A percentile compares a stretch with the other conserved stretches of the same genome.
These are phyloP conservation scores for Psittacus erithacus DNA, from an alignment of 2,113 vertebrate genomes.

Conservation along the genomic window DNA sequence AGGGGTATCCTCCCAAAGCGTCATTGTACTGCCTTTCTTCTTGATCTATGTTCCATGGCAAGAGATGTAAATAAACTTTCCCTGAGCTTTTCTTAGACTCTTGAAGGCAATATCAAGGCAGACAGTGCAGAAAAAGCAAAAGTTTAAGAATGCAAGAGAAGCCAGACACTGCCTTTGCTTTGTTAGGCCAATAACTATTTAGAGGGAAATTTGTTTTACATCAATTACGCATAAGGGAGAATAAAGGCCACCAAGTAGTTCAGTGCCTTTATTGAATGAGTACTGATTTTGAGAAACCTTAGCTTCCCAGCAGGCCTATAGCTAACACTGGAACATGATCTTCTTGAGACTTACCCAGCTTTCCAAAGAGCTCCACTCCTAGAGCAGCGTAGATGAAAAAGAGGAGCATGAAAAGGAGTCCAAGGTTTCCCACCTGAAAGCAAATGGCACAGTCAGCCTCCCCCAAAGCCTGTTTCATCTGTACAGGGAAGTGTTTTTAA, in stretches of 20 bases:
- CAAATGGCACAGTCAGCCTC: not conserved
- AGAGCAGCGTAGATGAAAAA: constrained; percentile 99
- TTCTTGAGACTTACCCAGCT: constrained; percentile 85
- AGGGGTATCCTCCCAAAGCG: not conserved
- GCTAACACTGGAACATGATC: not conserved
- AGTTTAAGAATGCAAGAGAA: not conserved
- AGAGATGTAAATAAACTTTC: not conserved
- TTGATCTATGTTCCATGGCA: not conserved
- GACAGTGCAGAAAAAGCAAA: not conserved
- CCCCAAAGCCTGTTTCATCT: not conserved
- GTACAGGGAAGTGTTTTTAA: not conserved
- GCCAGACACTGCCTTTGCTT: not conserved
- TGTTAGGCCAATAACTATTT: not conserved
- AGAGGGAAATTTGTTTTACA: not conserved
- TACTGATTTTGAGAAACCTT: not conserved
- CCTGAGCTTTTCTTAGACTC: not conserved
- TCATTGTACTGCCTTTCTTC: not conserved
- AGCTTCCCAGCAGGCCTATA: not conserved
- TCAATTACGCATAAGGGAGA: not conserved
- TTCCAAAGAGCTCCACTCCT: constrained; percentile 97
- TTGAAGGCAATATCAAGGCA: not conserved
- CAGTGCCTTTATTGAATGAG: not conserved
- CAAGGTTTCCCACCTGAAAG: constrained; percentile 95
- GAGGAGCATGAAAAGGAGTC: constrained; percentile 97
- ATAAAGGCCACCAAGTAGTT: constrained; percentile 2